Evolutionary conservation across 1,140 invertebrate species (phyloP).

Genomic region (Leptinotarsa lineolata): DNA sequence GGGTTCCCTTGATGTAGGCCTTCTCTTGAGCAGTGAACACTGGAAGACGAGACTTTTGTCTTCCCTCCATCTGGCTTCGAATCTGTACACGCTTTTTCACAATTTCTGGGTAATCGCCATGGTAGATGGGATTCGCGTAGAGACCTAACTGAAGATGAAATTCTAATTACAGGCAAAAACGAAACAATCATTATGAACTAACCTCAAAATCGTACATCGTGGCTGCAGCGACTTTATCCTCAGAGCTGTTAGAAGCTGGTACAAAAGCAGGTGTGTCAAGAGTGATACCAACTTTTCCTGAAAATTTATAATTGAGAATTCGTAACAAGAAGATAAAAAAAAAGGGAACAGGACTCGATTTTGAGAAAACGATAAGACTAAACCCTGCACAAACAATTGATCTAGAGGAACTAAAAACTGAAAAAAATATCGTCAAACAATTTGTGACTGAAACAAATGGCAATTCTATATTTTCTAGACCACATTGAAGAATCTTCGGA

Average conservation of each 20-base stretch:
- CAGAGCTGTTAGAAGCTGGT: constrained; percentile 10
- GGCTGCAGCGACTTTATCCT: background rate
- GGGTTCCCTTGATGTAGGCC: constrained; percentile 53
- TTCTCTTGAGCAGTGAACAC: constrained; percentile 61
- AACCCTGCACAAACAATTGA: background rate
- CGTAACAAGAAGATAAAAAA: background rate
- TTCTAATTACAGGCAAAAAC: too few relatives aligned
- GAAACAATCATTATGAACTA: background rate
- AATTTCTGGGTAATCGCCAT: constrained; percentile 65
- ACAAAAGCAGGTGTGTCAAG: background rate
- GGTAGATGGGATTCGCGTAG: constrained; percentile 66
- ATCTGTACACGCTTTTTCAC: constrained; percentile 61
- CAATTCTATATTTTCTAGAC: background rate
- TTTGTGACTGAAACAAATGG: background rate
- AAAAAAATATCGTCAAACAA: background rate
- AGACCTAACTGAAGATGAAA: constrained; percentile 60
- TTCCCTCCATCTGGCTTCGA: constrained; percentile 59
- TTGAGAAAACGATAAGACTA: background rate
- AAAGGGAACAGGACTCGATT: background rate
- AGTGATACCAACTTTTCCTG: background rate
- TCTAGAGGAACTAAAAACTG: background rate
- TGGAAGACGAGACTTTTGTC: constrained; percentile 61
- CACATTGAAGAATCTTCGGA: background rate
- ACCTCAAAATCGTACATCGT: background rate
- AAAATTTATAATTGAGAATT: background rate